phyloP scores from a whole-genome alignment of 1,140 invertebrate genomes.

The Drosophila seguyi region DNA sequence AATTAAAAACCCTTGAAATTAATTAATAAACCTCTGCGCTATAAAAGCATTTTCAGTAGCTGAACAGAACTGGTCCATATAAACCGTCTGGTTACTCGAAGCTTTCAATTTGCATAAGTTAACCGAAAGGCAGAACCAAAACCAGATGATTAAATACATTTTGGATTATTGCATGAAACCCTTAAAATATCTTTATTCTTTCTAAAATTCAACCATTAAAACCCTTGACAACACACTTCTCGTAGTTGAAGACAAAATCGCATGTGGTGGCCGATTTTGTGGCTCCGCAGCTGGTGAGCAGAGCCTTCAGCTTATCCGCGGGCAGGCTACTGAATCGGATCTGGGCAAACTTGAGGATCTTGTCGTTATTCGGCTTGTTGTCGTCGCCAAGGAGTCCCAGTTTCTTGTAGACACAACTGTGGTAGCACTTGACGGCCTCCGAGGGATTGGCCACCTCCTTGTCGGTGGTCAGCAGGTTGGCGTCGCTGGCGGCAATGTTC shows the following conservation, averaged over 20 bases:
- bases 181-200: constrained; percentile 47
- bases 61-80: too few relatives aligned
- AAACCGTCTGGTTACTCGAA: too few relatives aligned
- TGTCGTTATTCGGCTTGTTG: constrained; percentile 39
- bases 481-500: constrained; percentile 50
- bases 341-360: constrained; percentile 53
- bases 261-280: constrained; percentile 29
- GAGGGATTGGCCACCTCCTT: constrained; percentile 58
- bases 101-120: too few relatives aligned
- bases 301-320: constrained; percentile 51
- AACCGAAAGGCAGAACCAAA: too few relatives aligned
- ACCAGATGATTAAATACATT: too few relatives aligned
- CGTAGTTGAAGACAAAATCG: constrained; percentile 51
- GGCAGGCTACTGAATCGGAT: constrained; percentile 36
- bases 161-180: not conserved
- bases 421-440: constrained; percentile 59
- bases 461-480: constrained; percentile 28
- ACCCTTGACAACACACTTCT: constrained; percentile 61
- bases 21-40: too few relatives aligned
- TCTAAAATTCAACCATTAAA: constrained; percentile 19
- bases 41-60: too few relatives aligned
- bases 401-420: constrained; percentile 71
- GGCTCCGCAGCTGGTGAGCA: constrained; percentile 32
- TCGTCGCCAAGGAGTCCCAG: constrained; percentile 52
- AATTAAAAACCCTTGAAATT: too few relatives aligned